Evolutionary conservation across 1,140 invertebrate genomes (phyloP), one percentile per base, ranked within the genome.

Genomic region (Thaumatotibia leucotreta): DNA sequence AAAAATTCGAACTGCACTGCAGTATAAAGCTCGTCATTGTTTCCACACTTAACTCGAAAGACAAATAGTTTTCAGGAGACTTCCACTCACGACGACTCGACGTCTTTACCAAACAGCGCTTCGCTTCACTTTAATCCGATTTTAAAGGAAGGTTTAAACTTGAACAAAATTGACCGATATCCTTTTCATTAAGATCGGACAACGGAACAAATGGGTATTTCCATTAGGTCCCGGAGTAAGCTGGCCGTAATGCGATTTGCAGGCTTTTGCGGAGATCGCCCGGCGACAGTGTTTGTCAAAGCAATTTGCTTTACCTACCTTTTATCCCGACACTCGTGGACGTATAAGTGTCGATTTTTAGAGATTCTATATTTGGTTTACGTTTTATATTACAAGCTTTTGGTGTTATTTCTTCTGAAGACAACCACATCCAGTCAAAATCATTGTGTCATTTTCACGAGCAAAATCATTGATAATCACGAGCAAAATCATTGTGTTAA

Each of bases 131-230:
- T 6, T 58, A 58, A 58, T 58, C 52, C 52, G 52, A 58, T 58
- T 58, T 58, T 58, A 58, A 58, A 58, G 52, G 52, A 27, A 27
- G 52, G 52, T 58, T 58, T 58, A 58, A 58, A 58, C 27, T 58
- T 58, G 11, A 58, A 20, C 52, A 31, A 20, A 63, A 63, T 63
- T 63, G 61, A 33, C 35, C 61, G 61, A 63, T 63, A 58, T 58
- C 52, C 61, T 63, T 63, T 63, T 63, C 61, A 63, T 63, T 63
- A 63, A 58, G 61, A 35, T 63, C 24, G 31, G 35, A 63, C 61
- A 35, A 39, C 31, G 35, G 61, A 63, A 63, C 61, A 63, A 63
- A 63, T 63, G 61, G 35, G 31, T 39, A 39, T 63, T 63, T 63
- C 61, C 61, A 63, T 63, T 63, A 63, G 61, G 31, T 33, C 17